Evolutionary conservation across 2,113 vertebrate species (phyloP).

Genomic region (Campylorhamphus procurvoides): DNA sequence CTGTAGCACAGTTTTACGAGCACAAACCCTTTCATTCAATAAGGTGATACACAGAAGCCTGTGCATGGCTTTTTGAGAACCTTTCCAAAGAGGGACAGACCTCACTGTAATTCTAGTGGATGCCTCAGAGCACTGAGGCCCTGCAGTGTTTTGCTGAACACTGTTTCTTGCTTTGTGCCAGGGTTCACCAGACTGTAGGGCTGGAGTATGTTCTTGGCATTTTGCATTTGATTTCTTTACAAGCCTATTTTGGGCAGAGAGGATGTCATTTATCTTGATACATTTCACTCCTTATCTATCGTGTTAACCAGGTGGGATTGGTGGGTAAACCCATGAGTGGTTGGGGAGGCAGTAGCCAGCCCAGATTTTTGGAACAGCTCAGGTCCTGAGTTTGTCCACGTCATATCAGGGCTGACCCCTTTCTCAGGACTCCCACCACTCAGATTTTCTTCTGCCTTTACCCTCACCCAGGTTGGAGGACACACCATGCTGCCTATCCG

Average conservation of each 20-base stretch:
- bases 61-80: not conserved
- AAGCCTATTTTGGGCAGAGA: conserved; percentile 4
- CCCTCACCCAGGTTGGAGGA: conserved; percentile 87
- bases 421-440: not conserved
- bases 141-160: not conserved
- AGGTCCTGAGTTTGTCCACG: not conserved
- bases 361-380: not conserved
- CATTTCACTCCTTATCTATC: not conserved
- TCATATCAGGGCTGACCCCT: not conserved
- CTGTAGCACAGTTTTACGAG: not conserved
- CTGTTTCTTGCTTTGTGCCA: not conserved
- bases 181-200: not conserved
- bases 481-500: conserved; percentile 98
- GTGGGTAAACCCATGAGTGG: not conserved
- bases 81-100: not conserved
- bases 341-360: not conserved
- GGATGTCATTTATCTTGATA: not conserved
- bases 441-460: conserved; percentile 18
- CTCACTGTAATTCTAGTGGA: not conserved
- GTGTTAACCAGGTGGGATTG: conserved; percentile 3
- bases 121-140: not conserved
- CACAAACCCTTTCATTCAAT: not conserved
- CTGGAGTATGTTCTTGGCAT: not conserved
- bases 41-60: not conserved
- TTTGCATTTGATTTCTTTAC: not conserved